Evolutionary conservation across 2,797 vertebrate species (phyloP).

Genomic region (Oreochromis mossambicus): DNA sequence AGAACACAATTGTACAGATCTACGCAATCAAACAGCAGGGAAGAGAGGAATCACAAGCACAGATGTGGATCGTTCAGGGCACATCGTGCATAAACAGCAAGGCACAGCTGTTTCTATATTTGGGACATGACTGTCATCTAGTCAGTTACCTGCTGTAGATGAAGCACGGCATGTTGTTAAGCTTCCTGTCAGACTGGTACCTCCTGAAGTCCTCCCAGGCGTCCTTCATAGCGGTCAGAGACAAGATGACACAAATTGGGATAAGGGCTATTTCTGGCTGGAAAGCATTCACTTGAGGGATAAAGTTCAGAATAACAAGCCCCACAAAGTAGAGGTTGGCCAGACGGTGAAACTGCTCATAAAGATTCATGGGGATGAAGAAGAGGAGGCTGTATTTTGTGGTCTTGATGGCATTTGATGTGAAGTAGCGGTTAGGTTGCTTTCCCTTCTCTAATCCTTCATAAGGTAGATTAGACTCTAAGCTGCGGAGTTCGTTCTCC

Average conservation of each 20-base stretch:
- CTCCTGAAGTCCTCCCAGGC: slow-evolving; percentile 90
- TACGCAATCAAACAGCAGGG: slow-evolving; percentile 30
- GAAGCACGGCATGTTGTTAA: slow-evolving; percentile 83
- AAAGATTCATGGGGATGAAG: slow-evolving; percentile 89
- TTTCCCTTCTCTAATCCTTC: slow-evolving; percentile 72
- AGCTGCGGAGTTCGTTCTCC: slow-evolving; percentile 74
- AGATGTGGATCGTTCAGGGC: slow-evolving; percentile 18
- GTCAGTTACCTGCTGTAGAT: slow-evolving; percentile 86
- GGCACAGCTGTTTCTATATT: not conserved
- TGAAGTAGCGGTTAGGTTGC: slow-evolving; percentile 83
- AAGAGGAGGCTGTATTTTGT: slow-evolving; percentile 85
- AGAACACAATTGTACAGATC: slow-evolving; percentile 28
- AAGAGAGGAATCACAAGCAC: slow-evolving; percentile 28
- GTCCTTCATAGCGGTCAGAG: slow-evolving; percentile 87
- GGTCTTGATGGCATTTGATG: slow-evolving; percentile 85
- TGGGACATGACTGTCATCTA: not conserved
- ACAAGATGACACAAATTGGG: slow-evolving; percentile 84
- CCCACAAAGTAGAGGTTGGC: slow-evolving; percentile 91
- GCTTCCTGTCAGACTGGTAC: slow-evolving; percentile 83
- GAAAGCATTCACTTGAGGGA: slow-evolving; percentile 88
- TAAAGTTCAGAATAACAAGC: slow-evolving; percentile 85
- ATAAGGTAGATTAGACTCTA: slow-evolving; percentile 83
- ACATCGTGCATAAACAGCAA: not conserved
- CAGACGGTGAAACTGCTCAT: slow-evolving; percentile 87
- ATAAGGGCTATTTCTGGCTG: slow-evolving; percentile 85